Conservation (phyloP, 2,797 vertebrate genomes). For the Dermochelys coriacea region DNA sequence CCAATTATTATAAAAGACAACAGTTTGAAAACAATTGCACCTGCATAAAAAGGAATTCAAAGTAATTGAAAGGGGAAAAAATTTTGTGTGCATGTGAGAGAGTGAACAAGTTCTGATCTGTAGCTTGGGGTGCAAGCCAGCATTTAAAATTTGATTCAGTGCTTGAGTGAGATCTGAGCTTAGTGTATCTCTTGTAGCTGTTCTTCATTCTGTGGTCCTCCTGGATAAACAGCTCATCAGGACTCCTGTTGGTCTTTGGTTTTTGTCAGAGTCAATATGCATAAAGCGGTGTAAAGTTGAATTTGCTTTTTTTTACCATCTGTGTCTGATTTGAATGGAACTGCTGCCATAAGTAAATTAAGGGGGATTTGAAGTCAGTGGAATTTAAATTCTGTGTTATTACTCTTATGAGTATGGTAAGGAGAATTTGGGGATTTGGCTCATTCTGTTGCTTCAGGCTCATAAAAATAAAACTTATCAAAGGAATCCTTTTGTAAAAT, state of each 20-base stretch:
- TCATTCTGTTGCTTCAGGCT: no score
- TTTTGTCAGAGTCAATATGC: background rate
- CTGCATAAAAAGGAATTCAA: background rate
- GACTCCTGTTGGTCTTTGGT: background rate
- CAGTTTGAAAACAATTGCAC: background rate
- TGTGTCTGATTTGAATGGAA: background rate
- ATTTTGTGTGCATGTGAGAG: fast-evolving
- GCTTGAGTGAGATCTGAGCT: background rate
- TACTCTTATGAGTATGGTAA: background rate
- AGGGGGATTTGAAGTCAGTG: background rate
- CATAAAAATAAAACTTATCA: background rate
- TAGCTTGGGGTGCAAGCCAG: fast-evolving
- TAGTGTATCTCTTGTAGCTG: background rate
- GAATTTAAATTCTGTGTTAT: background rate
- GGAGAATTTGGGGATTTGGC: background rate
- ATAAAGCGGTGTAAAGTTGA: background rate
- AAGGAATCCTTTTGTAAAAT: background rate
- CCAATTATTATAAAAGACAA: background rate
- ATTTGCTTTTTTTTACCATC: background rate
- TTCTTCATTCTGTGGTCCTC: background rate
- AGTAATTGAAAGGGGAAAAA: background rate
- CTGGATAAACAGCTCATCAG: background rate
- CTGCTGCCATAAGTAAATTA: background rate
- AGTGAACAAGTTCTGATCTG: background rate
- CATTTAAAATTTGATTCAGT: background rate